A percentile compares a stretch with the other conserved stretches of the same genome.
These are phyloP conservation scores for Arrhamphus sclerolepis DNA, from an alignment of 2,797 vertebrate species.

Conservation along the genomic window DNA sequence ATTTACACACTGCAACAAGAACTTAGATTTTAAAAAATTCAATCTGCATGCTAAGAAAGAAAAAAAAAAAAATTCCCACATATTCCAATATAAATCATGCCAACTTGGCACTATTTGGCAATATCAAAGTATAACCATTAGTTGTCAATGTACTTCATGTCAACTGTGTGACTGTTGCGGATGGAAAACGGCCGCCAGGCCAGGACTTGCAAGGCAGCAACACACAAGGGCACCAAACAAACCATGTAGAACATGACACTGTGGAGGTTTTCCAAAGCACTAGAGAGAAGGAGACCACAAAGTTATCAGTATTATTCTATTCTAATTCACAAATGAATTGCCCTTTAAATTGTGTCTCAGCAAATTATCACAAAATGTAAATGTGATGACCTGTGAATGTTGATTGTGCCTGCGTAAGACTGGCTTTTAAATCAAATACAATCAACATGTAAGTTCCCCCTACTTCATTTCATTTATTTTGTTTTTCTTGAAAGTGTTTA, in stretches of 20 bases:
- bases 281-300: conserved; percentile 56
- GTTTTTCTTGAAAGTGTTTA: too few species aligned
- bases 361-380: too few species aligned
- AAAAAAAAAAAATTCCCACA: too few species aligned
- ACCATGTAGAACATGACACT: conserved; percentile 88
- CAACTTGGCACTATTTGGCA: too few species aligned
- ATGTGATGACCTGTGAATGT: too few species aligned
- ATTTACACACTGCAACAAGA: not conserved
- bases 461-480: too few species aligned
- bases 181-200: conserved; percentile 89
- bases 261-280: conserved; percentile 80
- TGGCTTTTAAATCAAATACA: too few species aligned
- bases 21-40: not conserved
- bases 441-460: too few species aligned
- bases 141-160: conserved; percentile 75
- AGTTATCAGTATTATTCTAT: conserved; percentile 1
- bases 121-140: conserved; percentile 36
- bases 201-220: conserved; percentile 82
- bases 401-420: too few species aligned
- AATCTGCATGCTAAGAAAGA: too few species aligned
- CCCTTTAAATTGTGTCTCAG: not conserved
- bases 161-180: conserved; percentile 83
- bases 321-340: not conserved
- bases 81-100: too few species aligned
- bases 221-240: conserved; percentile 85